A percentile compares a stretch with the other conserved stretches of the same genome.
These are phyloP conservation scores for Aphelinus atriplicis DNA, from an alignment of 1,140 invertebrate species.

Conservation along the genomic window DNA sequence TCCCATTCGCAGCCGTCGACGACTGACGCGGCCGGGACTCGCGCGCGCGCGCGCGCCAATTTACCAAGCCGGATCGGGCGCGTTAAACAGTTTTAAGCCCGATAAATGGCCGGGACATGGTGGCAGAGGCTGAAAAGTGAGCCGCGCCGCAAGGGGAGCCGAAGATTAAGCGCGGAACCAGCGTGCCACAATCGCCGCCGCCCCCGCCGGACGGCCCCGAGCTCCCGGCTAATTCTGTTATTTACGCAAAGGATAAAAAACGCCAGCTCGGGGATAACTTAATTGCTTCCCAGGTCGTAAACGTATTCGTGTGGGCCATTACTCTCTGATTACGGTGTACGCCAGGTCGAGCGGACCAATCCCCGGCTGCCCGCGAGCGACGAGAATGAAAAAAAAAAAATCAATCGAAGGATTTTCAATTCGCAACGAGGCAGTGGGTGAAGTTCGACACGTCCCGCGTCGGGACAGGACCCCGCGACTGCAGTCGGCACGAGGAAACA, in stretches of 20 bases:
- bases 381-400: not conserved
- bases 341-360: no score
- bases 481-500: no score
- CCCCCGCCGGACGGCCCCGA: not conserved
- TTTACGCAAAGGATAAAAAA: slow-evolving; percentile 3
- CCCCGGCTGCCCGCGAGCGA: no score
- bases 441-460: no score
- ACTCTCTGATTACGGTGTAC: no score
- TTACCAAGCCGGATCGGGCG: slow-evolving; percentile 41
- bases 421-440: no score
- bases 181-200: not conserved
- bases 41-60: slow-evolving; percentile 29
- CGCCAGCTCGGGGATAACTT: no score
- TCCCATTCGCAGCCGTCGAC: no score
- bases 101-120: slow-evolving; percentile 43
- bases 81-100: slow-evolving; percentile 51
- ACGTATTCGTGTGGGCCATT: no score
- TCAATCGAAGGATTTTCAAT: no score
- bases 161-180: slow-evolving; percentile 1
- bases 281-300: no score
- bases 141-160: not conserved
- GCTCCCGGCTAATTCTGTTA: slow-evolving; percentile 17
- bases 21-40: not conserved
- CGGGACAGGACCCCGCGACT: no score
- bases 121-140: not conserved